Evolutionary conservation across 1,140 invertebrate species (phyloP).

Genomic region (Drosophila lowei): DNA sequence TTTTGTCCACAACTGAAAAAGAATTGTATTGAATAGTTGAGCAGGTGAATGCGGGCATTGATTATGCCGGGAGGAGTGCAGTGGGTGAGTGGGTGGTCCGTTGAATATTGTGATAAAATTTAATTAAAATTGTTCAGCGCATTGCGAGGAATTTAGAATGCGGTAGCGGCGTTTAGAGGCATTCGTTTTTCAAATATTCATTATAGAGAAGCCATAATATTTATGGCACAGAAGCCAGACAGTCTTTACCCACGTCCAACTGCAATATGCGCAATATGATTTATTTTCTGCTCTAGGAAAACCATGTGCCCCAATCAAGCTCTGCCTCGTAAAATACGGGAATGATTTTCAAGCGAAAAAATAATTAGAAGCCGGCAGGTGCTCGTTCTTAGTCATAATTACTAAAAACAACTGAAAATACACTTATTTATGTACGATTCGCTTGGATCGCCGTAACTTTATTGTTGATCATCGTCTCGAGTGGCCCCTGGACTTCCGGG

Average conservation of each 20-base stretch:
- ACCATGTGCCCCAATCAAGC: too few relatives aligned
- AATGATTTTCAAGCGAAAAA: too few relatives aligned
- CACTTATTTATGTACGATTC: too few relatives aligned
- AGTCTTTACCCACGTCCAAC: too few relatives aligned
- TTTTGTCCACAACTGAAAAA: slow-evolving; percentile 2
- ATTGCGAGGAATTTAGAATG: slow-evolving; percentile 13
- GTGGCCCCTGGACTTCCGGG: background rate
- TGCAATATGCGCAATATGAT: too few relatives aligned
- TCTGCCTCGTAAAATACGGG: too few relatives aligned
- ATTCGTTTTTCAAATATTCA: slow-evolving; percentile 22
- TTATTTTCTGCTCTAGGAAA: too few relatives aligned
- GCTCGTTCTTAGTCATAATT: too few relatives aligned
- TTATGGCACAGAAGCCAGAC: too few relatives aligned
- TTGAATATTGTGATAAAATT: slow-evolving; percentile 31
- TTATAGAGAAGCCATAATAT: background rate
- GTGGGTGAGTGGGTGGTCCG: background rate
- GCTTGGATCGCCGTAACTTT: too few relatives aligned
- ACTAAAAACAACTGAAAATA: too few relatives aligned
- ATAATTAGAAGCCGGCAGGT: too few relatives aligned
- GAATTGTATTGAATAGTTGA: slow-evolving; percentile 28
- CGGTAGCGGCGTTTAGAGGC: background rate
- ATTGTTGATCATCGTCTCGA: background rate
- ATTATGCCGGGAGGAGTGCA: slow-evolving; percentile 12
- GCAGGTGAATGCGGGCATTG: slow-evolving; percentile 21
- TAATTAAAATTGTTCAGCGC: slow-evolving; percentile 28